These are phyloP conservation scores for Ammodytes dubius DNA, from an alignment of 2,113 vertebrate species.

Conservation along the genomic window DNA sequence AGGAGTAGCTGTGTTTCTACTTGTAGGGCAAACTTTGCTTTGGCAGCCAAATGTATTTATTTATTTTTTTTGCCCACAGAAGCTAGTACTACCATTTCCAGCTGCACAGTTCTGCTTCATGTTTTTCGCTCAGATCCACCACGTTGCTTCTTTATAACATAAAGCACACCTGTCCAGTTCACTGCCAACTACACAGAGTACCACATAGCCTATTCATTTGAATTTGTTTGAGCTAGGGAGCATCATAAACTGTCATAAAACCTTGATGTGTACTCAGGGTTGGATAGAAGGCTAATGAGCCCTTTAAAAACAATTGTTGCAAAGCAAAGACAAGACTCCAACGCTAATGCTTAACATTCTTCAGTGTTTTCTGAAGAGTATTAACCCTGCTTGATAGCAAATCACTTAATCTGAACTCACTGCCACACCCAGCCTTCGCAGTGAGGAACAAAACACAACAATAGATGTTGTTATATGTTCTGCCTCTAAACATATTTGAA, in stretches of 20 bases:
- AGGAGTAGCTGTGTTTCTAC: neutral
- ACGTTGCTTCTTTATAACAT: neutral
- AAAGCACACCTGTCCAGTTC: neutral
- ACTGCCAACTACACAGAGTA: neutral
- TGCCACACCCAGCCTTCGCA: conserved; percentile 15
- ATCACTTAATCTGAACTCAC: conserved; percentile 8
- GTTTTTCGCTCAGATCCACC: neutral
- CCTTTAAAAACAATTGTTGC: neutral
- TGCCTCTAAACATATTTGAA: neutral
- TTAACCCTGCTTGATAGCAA: neutral
- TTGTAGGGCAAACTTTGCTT: neutral
- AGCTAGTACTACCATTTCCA: neutral
- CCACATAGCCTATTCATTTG: neutral
- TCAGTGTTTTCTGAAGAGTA: neutral
- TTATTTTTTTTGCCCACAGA: neutral
- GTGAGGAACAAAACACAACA: neutral
- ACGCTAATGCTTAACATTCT: conserved; percentile 31
- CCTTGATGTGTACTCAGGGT: conserved; percentile 37
- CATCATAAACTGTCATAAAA: neutral
- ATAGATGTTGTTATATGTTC: too few species aligned
- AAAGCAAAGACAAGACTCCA: conserved; percentile 35
- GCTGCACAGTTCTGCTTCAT: neutral
- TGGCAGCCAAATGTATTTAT: neutral
- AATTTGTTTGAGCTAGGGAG: neutral
- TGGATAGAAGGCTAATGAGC: conserved; percentile 12